These are phyloP conservation scores for Micropoecilia bifurca DNA, from an alignment of 2,797 vertebrate species.

Conservation along the genomic window DNA sequence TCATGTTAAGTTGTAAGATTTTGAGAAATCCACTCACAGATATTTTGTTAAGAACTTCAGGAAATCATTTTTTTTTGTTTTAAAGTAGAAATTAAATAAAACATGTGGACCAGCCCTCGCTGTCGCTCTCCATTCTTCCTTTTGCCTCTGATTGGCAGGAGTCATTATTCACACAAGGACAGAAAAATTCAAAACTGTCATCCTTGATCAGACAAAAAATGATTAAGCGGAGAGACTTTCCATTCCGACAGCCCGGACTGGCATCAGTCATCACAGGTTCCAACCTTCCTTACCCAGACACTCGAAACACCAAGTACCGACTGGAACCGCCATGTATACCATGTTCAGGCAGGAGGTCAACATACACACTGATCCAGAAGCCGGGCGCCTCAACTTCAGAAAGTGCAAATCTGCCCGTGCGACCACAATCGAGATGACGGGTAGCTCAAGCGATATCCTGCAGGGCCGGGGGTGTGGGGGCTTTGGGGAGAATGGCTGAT, in stretches of 20 bases:
- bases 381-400: conserved; percentile 29
- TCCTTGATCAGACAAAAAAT: background rate
- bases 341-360: conserved; percentile 10
- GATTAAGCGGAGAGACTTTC: background rate
- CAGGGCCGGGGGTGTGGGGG: background rate
- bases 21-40: background rate
- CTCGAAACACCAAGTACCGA: background rate
- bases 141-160: conserved; percentile 1
- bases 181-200: background rate
- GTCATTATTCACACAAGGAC: conserved; percentile 17
- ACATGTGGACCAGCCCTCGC: background rate
- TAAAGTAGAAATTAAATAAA: background rate
- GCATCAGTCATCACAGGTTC: background rate
- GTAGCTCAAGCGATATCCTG: conserved; percentile 38
- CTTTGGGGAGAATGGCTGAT: conserved; percentile 4
- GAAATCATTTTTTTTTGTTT: background rate
- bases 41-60: background rate
- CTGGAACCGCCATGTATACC: conserved; percentile 18
- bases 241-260: background rate
- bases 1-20: background rate
- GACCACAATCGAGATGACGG: conserved; percentile 59
- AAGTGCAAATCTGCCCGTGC: conserved; percentile 41
- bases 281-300: background rate
- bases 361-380: conserved; percentile 16
- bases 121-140: background rate